phyloP scores from a whole-genome alignment of 2,113 vertebrate species.

The Lophura nycthemera region DNA sequence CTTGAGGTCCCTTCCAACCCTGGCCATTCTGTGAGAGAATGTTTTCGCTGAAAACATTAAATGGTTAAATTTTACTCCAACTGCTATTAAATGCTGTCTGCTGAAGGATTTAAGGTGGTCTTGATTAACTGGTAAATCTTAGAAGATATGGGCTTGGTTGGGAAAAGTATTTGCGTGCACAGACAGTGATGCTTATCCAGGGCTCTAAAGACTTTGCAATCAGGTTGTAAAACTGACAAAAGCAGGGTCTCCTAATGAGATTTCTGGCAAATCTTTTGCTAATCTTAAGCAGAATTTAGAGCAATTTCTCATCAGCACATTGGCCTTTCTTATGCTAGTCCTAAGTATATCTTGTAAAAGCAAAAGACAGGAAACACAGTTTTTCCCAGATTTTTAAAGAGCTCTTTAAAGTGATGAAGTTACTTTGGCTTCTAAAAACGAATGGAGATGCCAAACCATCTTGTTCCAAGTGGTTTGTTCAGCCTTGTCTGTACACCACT shows the following conservation, averaged over 20 bases:
- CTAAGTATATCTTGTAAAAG: background rate
- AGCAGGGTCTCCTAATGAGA: background rate
- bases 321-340: background rate
- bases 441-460: background rate
- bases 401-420: background rate
- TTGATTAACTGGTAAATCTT: background rate
- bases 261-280: background rate
- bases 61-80: background rate
- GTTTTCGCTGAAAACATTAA: background rate
- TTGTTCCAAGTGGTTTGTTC: background rate
- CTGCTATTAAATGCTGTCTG: background rate
- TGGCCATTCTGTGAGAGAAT: background rate
- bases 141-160: background rate
- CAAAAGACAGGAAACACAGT: background rate
- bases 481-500: background rate
- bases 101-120: conserved; percentile 1
- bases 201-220: background rate
- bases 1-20: no score
- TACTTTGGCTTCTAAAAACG: background rate
- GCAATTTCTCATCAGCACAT: background rate
- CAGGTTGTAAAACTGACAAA: conserved; percentile 10
- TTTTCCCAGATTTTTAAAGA: background rate
- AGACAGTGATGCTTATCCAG: background rate
- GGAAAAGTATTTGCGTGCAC: conserved; percentile 7
- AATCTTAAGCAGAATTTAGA: background rate